Percentiles rank a stretch among this genome's conserved stretches.
Conservation (phyloP, 1,140 invertebrate species). For the Nixonia krombeini region DNA sequence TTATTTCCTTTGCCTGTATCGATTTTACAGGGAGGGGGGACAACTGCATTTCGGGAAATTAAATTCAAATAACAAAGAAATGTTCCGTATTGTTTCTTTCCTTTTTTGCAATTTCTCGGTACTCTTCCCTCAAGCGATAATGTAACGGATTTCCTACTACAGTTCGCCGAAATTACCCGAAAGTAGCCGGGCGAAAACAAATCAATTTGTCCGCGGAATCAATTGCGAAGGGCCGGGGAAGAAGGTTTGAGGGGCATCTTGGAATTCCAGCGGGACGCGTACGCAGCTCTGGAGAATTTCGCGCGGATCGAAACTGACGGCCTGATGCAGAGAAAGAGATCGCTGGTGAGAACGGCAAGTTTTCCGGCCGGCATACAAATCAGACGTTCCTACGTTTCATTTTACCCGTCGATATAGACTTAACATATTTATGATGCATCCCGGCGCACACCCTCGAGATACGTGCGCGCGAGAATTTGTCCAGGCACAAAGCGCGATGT, state of each 20-base stretch:
- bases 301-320: conserved; percentile 14
- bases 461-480: conserved; percentile 15
- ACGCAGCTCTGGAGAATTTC: conserved; percentile 12
- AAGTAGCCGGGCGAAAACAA: no score
- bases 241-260: neutral
- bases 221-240: neutral
- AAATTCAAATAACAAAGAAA: no score
- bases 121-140: no score
- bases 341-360: conserved; percentile 4
- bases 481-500: no score
- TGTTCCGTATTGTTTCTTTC: no score
- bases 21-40: no score
- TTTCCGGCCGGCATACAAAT: conserved; percentile 29
- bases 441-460: conserved; percentile 6
- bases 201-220: neutral
- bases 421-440: conserved; percentile 32
- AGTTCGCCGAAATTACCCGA: no score
- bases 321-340: conserved; percentile 10
- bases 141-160: no score
- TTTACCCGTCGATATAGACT: conserved; percentile 15
- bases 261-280: conserved; percentile 10
- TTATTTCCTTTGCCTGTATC: no score
- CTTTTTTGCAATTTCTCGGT: no score
- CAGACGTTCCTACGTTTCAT: conserved; percentile 23
- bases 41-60: no score